These are phyloP conservation scores for Chrysoperla carnea DNA, from an alignment of 1,140 invertebrate genomes.

Conservation along the genomic window DNA sequence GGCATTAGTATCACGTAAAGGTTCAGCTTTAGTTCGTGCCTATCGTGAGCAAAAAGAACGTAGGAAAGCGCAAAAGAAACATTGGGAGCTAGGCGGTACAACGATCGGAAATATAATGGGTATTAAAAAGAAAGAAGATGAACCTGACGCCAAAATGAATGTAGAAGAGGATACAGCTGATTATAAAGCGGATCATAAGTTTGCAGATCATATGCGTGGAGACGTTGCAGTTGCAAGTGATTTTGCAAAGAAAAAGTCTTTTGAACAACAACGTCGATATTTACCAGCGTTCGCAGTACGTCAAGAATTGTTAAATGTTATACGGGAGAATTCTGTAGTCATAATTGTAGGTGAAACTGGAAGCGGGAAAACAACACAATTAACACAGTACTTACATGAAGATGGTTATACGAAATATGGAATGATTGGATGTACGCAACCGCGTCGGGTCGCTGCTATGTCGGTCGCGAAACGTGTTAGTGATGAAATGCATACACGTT, in stretches of 20 bases:
- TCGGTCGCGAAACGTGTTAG: constrained; percentile 97
- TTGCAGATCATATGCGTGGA: constrained; percentile 80
- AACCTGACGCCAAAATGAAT: constrained; percentile 41
- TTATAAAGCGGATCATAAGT: constrained; percentile 82
- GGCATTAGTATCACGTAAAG: constrained; percentile 93
- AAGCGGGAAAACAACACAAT: constrained; percentile 95
- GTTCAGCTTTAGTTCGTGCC: constrained; percentile 72
- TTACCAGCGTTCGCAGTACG: constrained; percentile 92
- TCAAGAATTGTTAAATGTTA: constrained; percentile 83
- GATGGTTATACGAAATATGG: constrained; percentile 88
- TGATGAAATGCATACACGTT: constrained; percentile 86
- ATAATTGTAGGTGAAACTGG: constrained; percentile 98
- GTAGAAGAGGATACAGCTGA: constrained; percentile 43
- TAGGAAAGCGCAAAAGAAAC: constrained; percentile 91
- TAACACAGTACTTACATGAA: constrained; percentile 98
- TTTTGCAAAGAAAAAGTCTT: constrained; percentile 74
- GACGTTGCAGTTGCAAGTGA: constrained; percentile 60
- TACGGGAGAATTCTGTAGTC: constrained; percentile 87
- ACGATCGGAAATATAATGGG: constrained; percentile 95
- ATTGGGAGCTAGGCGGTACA: constrained; percentile 96
- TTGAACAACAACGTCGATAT: constrained; percentile 77
- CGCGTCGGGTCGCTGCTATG: constrained; percentile 94
- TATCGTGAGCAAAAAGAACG: constrained; percentile 94
- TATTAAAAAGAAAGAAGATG: constrained; percentile 66
- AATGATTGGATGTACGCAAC: constrained; percentile 92